Conservation (phyloP, 2,113 vertebrate genomes). For the Macquaria ambigua region DNA sequence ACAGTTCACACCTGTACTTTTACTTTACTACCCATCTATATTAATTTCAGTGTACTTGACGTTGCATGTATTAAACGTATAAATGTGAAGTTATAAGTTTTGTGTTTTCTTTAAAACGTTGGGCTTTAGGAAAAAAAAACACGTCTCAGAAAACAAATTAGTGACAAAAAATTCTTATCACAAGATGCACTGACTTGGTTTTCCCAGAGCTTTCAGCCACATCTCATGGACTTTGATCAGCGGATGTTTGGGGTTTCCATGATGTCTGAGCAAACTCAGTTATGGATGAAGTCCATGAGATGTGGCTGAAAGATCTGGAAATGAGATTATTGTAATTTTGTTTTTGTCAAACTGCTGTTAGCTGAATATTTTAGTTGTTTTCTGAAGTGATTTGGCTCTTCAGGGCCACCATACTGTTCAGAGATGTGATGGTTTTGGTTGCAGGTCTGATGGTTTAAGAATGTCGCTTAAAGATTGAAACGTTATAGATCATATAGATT, state of each 20-base stretch:
- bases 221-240: too few relatives aligned
- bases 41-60: too few relatives aligned
- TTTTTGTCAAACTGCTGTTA: too few relatives aligned
- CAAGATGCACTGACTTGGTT: background rate
- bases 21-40: too few relatives aligned
- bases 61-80: too few relatives aligned
- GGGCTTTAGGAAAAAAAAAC: background rate
- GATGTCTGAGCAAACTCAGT: too few relatives aligned
- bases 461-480: background rate
- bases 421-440: background rate
- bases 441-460: background rate
- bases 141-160: background rate
- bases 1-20: too few relatives aligned
- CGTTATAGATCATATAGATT: background rate
- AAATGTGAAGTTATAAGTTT: too few relatives aligned
- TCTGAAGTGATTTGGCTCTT: background rate
- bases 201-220: background rate
- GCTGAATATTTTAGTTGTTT: too few relatives aligned
- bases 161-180: background rate
- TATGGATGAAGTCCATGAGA: background rate
- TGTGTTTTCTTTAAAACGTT: too few relatives aligned
- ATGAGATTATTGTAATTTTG: too few relatives aligned
- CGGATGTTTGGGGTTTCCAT: too few relatives aligned
- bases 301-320: background rate
- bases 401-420: background rate